Percentiles rank a stretch among this genome's conserved stretches.
Conservation (phyloP, 2,797 vertebrate genomes). For the Silurus lanzhouensis region DNA sequence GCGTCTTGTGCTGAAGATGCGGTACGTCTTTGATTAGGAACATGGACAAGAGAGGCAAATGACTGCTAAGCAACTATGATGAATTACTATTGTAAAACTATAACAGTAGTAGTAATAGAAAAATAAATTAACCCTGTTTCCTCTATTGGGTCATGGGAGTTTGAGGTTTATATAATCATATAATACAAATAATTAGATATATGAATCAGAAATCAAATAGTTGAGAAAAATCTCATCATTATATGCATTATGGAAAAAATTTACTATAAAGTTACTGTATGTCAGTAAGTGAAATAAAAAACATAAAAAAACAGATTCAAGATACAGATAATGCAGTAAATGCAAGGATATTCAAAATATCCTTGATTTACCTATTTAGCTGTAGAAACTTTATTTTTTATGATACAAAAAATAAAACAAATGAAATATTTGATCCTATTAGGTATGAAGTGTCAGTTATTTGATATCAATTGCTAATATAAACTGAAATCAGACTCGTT, state of each 20-base stretch:
- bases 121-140: background rate
- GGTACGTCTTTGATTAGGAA: background rate
- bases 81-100: background rate
- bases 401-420: background rate
- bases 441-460: background rate
- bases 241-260: too few relatives aligned
- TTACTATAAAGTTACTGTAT: background rate
- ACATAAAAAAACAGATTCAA: background rate
- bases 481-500: background rate
- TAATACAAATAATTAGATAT: background rate
- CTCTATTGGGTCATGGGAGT: background rate
- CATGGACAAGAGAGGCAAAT: background rate
- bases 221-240: too few relatives aligned
- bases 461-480: background rate
- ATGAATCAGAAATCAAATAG: too few relatives aligned
- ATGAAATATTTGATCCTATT: background rate
- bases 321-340: background rate
- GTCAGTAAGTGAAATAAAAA: background rate
- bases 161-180: background rate
- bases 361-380: background rate
- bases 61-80: background rate
- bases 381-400: background rate
- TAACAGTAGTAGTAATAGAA: background rate
- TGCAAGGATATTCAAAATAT: background rate
- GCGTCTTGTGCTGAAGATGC: background rate